Base-by-base conservation (phyloP, 2,797 vertebrate genomes). In the Rhodeus uyekii region DNA sequence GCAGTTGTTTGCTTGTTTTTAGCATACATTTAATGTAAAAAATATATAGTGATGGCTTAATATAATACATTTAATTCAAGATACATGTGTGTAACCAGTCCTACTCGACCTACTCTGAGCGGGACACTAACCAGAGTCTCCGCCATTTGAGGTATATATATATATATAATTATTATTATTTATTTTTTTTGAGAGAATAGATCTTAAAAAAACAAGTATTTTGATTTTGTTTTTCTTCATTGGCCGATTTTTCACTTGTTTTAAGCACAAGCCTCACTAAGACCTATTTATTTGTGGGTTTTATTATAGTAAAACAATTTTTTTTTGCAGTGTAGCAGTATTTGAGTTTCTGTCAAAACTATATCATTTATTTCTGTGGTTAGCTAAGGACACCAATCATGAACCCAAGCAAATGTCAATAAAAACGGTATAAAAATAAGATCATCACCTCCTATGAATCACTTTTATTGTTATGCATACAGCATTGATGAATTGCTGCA, bases 401-500 rank as follows among this genome's bases (percentile, higher is more conserved):
- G 19, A 32, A 34, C 8, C 65, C 22, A 55, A 68, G 71, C 53
- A 55, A 60, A 71, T 8, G 14, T 46, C 67, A 72, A 48, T 46
- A 61, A 22, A n/a, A 71, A 61, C 32, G 3, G 8, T 63, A 14
- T 27, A 72, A 39, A 79, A 24, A 60, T 48, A 80, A 80, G 78
- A 61, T 38, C 12, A 32, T 24, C 44, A 63, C 46, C 27, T 13
- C 8, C 19, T 3, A 4, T 80, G 39, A 72, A 61, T 72, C 9
- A 18, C 22, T 46, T 71, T 44, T 80, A 60, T 60, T 60, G 24
- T 24, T 46, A 67, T 48, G 67, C 67, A 80, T 46, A 8, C 53
- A 71, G 8, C 10, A 9, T 18, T 58, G 64, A 36, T 19, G 13
- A 69, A 79, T 42, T n/a, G 67, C 19, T 71, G 38, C 65, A 71